Conservation (phyloP, 2,888 invertebrate species). For the Hydraecia micacea region DNA sequence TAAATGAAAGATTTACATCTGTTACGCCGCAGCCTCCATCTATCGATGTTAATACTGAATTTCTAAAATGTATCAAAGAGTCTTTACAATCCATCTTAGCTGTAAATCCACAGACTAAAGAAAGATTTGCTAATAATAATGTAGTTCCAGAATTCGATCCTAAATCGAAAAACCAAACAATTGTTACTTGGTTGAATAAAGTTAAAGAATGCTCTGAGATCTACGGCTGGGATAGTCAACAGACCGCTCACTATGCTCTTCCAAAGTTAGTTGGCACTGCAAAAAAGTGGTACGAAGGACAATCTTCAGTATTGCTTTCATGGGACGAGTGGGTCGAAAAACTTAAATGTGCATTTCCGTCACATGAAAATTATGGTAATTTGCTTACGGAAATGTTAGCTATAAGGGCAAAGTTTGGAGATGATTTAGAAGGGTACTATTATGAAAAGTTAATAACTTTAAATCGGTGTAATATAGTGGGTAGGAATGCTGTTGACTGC, state of each 20-base stretch:
- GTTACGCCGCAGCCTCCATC: neutral
- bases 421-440: constrained; percentile 3
- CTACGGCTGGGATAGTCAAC: constrained; percentile 1
- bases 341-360: constrained; percentile 53
- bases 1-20: too few relatives aligned
- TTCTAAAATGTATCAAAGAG: too few relatives aligned
- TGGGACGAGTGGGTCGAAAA: constrained; percentile 63
- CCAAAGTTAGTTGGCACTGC: constrained; percentile 58
- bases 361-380: neutral
- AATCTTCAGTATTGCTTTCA: constrained; percentile 19
- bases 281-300: constrained; percentile 59
- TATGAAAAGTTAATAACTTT: neutral
- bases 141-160: constrained; percentile 34
- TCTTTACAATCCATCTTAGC: neutral
- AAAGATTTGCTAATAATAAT: neutral
- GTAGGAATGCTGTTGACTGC: constrained; percentile 40
- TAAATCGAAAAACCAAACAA: constrained; percentile 30
- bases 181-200: constrained; percentile 38
- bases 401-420: neutral
- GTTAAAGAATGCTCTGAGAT: constrained; percentile 22
- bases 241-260: constrained; percentile 56
- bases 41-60: neutral
- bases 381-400: constrained; percentile 39
- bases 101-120: neutral
- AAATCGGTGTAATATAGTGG: constrained; percentile 41